Evolutionary conservation across 2,888 invertebrate genomes (phyloP).

Genomic region (Rhagium mordax): DNA sequence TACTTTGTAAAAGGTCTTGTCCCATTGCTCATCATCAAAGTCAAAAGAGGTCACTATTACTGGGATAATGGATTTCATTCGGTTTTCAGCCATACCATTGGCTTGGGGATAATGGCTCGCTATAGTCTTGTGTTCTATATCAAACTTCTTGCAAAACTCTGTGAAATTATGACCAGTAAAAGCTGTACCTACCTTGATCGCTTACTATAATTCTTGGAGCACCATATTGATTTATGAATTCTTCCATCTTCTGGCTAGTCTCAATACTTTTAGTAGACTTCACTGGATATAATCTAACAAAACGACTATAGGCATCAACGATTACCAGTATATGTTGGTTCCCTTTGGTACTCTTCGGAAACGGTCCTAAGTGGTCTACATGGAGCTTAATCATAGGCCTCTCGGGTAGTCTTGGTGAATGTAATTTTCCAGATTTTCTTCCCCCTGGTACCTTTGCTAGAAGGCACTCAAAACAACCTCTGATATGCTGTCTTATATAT

Average conservation of each 20-base stretch:
- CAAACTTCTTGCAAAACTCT: slow-evolving; percentile 15
- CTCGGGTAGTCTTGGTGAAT: slow-evolving; percentile 37
- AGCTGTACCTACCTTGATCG: slow-evolving; percentile 45
- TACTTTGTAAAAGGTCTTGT: slow-evolving; percentile 6
- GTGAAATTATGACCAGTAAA: slow-evolving; percentile 35
- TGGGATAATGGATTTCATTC: slow-evolving; percentile 29
- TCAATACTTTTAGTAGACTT: slow-evolving; percentile 22
- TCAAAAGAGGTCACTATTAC: slow-evolving; percentile 13
- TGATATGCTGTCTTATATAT: slow-evolving; percentile 44
- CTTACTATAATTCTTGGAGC: slow-evolving; percentile 40
- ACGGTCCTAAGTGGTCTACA: slow-evolving; percentile 45
- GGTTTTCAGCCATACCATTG: slow-evolving; percentile 40
- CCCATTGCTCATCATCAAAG: slow-evolving; percentile 25
- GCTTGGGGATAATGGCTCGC: slow-evolving; percentile 36
- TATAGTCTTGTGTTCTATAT: slow-evolving; percentile 27
- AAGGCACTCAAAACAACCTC: slow-evolving; percentile 42
- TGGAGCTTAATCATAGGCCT: slow-evolving; percentile 47
- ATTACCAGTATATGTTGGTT: slow-evolving; percentile 38
- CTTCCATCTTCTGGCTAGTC: slow-evolving; percentile 31
- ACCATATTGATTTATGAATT: background rate
- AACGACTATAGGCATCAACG: slow-evolving; percentile 43
- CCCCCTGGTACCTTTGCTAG: slow-evolving; percentile 43
- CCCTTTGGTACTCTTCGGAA: slow-evolving; percentile 36
- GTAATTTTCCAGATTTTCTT: too few relatives aligned
- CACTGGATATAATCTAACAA: slow-evolving; percentile 39